phyloP scores from a whole-genome alignment of 2,797 vertebrate species.

The Enteromius argenteus region DNA sequence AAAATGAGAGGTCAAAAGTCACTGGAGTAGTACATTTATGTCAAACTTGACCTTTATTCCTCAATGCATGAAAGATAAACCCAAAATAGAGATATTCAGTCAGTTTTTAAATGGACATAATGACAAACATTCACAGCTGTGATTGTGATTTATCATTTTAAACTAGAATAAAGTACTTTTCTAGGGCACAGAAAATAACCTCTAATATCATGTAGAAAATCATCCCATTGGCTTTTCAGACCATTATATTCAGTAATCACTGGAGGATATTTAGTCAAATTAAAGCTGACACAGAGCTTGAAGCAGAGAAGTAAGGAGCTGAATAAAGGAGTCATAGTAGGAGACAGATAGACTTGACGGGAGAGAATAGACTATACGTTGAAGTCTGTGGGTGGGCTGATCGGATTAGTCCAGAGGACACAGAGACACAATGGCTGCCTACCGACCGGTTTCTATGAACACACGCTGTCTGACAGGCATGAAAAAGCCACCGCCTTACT shows the following conservation, averaged over 20 bases:
- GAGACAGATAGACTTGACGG: neutral
- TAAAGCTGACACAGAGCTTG: too few species aligned
- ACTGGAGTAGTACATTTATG: conserved; percentile 42
- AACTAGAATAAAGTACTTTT: neutral
- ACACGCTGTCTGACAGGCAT: conserved; percentile 60
- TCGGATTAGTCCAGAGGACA: conserved; percentile 49
- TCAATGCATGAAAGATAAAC: neutral
- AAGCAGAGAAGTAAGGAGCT: neutral
- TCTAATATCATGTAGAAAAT: neutral
- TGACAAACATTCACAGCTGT: neutral
- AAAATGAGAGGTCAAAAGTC: conserved; percentile 34
- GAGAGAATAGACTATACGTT: neutral
- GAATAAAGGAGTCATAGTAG: conserved; percentile 16
- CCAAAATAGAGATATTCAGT: neutral
- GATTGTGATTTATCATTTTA: neutral
- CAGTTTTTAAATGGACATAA: neutral
- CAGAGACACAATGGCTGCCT: conserved; percentile 45
- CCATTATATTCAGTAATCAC: neutral
- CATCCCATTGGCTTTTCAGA: neutral
- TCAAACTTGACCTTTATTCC: conserved; percentile 44
- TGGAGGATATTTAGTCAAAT: neutral
- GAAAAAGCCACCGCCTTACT: conserved; percentile 60
- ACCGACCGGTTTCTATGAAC: conserved; percentile 57
- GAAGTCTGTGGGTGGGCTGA: conserved; percentile 45
- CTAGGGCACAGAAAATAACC: neutral